Evolutionary conservation across 2,113 vertebrate genomes (phyloP), one percentile per base, ranked within the genome.

Genomic region (Sander lucioperca): DNA sequence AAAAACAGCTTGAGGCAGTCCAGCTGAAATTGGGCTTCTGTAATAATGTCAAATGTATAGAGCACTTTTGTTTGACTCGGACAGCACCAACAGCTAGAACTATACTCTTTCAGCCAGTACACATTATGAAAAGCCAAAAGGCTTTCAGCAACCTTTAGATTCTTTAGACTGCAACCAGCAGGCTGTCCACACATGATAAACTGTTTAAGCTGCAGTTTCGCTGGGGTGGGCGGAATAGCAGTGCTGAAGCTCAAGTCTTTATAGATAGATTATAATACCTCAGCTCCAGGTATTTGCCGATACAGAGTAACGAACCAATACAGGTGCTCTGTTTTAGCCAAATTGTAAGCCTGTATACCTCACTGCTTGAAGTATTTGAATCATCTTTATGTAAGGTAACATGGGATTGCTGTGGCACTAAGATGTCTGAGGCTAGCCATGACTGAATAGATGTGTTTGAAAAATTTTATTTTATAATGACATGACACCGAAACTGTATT

Each of bases 31-130:
- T 62, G 78, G 59, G 71, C 30, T 77, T 74, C 51, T 83, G 65
- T 74, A 76, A 74, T 74, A 83, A 73, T 63, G 47, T 81, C 61
- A 65, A 71, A 80, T 78, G 70, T 80, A 87, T 68, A 15, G 61
- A 82, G 59, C 58, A 53, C 23, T 80, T 81, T 64, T 77, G 63
- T 79, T 51, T 43, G 33, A 65, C 39, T 84, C 21, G 8, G 48
- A 75, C 25, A 45, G 68, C 47, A 62, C 56, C 56, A 36, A 54
- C 6, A 45, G 65, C 74, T 43, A 14, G 27, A 66, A 81, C 61
- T 77, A 78, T 33, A 27, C 25, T 56, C 25, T 71, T 74, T 79
- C 58, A 67, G 48, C 45, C 18, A 39, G 15, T 65, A 11, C 18
- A 21, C 47, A 70, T 36, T 75, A 51, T 58, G 19, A 72, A 27